Evolutionary conservation across 2,888 invertebrate species (phyloP).

Genomic region (Alitta virens): DNA sequence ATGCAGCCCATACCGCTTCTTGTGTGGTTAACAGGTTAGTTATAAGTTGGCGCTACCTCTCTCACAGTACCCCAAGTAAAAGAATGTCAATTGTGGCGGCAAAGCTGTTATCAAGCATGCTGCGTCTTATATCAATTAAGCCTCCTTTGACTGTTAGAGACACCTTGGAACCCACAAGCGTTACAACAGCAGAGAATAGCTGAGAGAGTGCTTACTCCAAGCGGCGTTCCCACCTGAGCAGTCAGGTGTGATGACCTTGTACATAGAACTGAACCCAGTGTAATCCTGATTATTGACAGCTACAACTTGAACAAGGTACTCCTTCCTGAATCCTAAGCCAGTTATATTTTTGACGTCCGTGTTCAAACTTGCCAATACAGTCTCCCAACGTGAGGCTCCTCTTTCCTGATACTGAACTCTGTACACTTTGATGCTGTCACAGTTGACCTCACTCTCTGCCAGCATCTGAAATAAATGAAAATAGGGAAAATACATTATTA

Average conservation of each 20-base stretch:
- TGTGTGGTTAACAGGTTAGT: no score
- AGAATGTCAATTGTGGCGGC: no score
- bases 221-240: neutral
- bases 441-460: slow-evolving; percentile 15
- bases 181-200: no score
- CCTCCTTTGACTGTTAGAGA: no score
- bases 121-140: no score
- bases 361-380: slow-evolving; percentile 5
- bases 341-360: slow-evolving; percentile 18
- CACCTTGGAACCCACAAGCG: no score
- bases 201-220: slow-evolving; percentile 2
- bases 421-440: slow-evolving; percentile 26
- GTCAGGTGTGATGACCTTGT: slow-evolving; percentile 11
- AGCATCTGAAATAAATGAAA: slow-evolving; percentile 18
- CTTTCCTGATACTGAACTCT: slow-evolving; percentile 19
- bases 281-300: slow-evolving; percentile 24
- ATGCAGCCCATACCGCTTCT: no score
- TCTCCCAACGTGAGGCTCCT: slow-evolving; percentile 4
- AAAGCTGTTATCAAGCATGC: no score
- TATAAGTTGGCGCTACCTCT: no score
- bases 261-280: slow-evolving; percentile 15
- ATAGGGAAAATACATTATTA: neutral
- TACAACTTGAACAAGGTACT: slow-evolving; percentile 21
- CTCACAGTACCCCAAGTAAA: no score
- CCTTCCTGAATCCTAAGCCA: slow-evolving; percentile 12